A percentile compares a stretch with the other conserved stretches of the same genome.
Conservation (phyloP, 2,888 invertebrate species). For the Lasioglossum lativentre region DNA sequence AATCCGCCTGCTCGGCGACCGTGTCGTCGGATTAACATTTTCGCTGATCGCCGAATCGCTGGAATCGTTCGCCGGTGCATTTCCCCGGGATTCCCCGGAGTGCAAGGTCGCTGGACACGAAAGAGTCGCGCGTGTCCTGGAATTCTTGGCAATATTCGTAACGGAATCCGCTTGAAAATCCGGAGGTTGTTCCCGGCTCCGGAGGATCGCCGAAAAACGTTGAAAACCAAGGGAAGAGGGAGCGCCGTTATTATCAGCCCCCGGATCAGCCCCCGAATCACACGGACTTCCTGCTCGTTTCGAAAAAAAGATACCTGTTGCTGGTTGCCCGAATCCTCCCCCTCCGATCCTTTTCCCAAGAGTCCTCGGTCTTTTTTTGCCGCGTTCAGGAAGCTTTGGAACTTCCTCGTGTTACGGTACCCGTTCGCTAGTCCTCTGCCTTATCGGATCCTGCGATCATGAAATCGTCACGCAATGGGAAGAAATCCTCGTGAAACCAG, state of each 20-base stretch:
- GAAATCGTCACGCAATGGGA: slow-evolving; percentile 9
- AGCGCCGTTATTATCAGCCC: not conserved
- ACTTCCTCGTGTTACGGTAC: slow-evolving; percentile 19
- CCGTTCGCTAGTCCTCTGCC: not conserved
- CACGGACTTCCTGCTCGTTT: not conserved
- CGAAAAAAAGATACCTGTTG: not conserved
- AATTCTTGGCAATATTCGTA: slow-evolving; percentile 7
- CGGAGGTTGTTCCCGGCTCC: not conserved
- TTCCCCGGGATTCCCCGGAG: slow-evolving; percentile 35
- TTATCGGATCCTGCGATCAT: not conserved
- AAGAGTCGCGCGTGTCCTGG: slow-evolving; percentile 12
- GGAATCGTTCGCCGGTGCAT: not conserved
- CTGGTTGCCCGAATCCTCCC: not conserved
- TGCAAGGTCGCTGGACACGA: slow-evolving; percentile 34
- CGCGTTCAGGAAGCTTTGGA: not conserved
- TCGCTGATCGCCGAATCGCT: not conserved
- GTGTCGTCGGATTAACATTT: slow-evolving; percentile 10
- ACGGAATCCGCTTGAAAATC: not conserved
- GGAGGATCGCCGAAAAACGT: not conserved
- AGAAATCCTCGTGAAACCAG: not conserved
- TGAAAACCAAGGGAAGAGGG: not conserved
- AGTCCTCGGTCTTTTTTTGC: not conserved
- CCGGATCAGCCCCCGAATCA: not conserved
- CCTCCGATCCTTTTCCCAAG: not conserved
- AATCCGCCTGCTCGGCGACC: not conserved